Evolutionary conservation across 2,888 invertebrate genomes (phyloP).

Genomic region (Oxytorus armatus): DNA sequence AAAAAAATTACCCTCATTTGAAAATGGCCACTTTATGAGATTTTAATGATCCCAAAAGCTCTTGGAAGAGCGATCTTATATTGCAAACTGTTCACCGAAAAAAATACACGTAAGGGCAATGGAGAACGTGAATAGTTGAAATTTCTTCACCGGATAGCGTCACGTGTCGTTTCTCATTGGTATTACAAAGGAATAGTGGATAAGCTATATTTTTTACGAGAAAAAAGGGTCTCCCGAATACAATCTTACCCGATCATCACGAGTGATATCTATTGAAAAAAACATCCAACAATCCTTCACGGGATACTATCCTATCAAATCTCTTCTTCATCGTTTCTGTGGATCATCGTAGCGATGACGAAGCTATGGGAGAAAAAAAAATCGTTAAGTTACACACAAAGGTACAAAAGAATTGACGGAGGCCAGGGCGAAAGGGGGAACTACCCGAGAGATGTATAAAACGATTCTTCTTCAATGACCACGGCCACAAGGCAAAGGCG

Average conservation of each 20-base stretch:
- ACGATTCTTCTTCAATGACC: slow-evolving; percentile 63
- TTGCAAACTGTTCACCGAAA: no score
- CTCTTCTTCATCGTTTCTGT: slow-evolving; percentile 20
- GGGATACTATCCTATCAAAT: background rate
- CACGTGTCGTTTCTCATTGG: background rate
- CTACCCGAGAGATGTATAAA: slow-evolving; percentile 32
- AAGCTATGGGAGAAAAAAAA: slow-evolving; percentile 46
- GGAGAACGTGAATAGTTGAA: background rate
- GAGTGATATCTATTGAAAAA: background rate
- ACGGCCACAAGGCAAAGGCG: slow-evolving; percentile 32
- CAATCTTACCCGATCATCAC: background rate
- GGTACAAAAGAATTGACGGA: slow-evolving; percentile 35
- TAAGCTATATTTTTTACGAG: background rate
- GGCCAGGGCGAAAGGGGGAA: background rate
- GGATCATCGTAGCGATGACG: slow-evolving; percentile 5
- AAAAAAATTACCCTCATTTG: no score
- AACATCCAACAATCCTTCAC: background rate
- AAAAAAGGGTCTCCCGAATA: background rate
- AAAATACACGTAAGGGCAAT: background rate
- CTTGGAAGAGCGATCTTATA: no score
- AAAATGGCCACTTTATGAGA: no score
- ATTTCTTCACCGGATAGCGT: background rate
- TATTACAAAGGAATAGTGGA: background rate
- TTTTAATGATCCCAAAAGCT: no score
- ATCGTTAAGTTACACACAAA: slow-evolving; percentile 34